Conservation (phyloP, 1,140 invertebrate genomes). For the Drosophila melanica region DNA sequence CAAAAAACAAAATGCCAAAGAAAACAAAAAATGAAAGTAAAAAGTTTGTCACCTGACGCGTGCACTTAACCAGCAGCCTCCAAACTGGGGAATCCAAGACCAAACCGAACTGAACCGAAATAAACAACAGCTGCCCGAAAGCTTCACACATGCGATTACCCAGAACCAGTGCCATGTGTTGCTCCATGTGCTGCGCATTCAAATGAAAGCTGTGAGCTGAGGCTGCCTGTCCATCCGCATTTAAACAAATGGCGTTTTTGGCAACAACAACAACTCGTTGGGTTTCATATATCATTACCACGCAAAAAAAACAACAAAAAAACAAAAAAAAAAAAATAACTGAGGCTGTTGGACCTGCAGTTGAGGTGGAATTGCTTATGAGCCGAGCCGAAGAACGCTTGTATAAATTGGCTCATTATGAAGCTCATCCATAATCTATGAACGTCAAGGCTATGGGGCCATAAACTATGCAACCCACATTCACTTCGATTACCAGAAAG, state of each 20-base stretch:
- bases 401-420: conserved; percentile 83
- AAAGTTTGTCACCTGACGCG: conserved; percentile 77
- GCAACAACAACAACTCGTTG: conserved; percentile 66
- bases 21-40: conserved; percentile 15
- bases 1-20: conserved; percentile 6
- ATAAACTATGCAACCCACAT: conserved; percentile 63
- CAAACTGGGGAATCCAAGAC: conserved; percentile 11
- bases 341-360: conserved; percentile 32
- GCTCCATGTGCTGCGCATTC: conserved; percentile 71
- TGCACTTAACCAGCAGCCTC: conserved; percentile 56
- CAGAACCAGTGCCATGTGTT: conserved; percentile 72
- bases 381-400: conserved; percentile 61
- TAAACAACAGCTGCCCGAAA: conserved; percentile 65
- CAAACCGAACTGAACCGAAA: conserved; percentile 30
- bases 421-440: conserved; percentile 82
- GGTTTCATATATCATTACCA: conserved; percentile 77
- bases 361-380: conserved; percentile 69
- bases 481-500: conserved; percentile 59
- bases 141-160: conserved; percentile 44
- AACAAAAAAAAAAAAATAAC: conserved; percentile 34
- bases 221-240: conserved; percentile 45
- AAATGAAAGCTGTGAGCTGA: conserved; percentile 76
- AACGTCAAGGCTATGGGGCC: conserved; percentile 58
- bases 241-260: conserved; percentile 75
- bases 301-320: conserved; percentile 22